Evolutionary conservation across 2,888 invertebrate species (phyloP).

Genomic region (Plagiodera versicolora): DNA sequence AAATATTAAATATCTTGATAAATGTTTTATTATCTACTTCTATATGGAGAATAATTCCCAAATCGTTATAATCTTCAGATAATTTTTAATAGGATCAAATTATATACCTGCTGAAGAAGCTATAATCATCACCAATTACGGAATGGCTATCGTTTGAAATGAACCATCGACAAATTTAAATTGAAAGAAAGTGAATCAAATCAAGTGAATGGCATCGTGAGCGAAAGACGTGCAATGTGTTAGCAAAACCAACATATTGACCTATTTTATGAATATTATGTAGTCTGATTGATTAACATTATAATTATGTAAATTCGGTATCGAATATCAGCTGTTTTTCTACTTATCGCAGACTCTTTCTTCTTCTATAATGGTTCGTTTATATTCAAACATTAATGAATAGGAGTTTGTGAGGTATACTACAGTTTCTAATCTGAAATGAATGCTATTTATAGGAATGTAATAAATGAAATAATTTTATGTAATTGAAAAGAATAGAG

Average conservation of each 20-base stretch:
- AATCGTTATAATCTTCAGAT: background rate
- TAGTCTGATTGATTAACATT: background rate
- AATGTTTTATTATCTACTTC: too few species aligned
- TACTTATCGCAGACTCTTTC: too few species aligned
- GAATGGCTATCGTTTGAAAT: constrained; percentile 1
- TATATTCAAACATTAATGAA: too few species aligned
- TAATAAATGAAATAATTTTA: too few species aligned
- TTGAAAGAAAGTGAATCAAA: constrained; percentile 19
- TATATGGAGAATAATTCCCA: background rate
- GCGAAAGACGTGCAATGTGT: background rate
- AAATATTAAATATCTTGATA: too few species aligned
- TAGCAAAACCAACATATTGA: background rate
- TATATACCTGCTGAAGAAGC: background rate
- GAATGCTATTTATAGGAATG: too few species aligned
- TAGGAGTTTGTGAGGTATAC: too few species aligned
- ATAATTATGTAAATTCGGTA: background rate
- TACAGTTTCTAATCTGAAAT: too few species aligned
- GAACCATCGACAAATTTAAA: background rate
- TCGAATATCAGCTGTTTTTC: background rate
- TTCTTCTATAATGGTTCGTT: too few species aligned
- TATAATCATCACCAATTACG: background rate
- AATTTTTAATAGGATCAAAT: background rate
- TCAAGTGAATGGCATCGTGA: constrained; percentile 16
- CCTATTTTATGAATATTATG: too few species aligned
- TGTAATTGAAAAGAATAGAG: too few species aligned